Evolutionary conservation across 1,140 invertebrate genomes (phyloP).

Genomic region (Megalonaias nervosa): DNA sequence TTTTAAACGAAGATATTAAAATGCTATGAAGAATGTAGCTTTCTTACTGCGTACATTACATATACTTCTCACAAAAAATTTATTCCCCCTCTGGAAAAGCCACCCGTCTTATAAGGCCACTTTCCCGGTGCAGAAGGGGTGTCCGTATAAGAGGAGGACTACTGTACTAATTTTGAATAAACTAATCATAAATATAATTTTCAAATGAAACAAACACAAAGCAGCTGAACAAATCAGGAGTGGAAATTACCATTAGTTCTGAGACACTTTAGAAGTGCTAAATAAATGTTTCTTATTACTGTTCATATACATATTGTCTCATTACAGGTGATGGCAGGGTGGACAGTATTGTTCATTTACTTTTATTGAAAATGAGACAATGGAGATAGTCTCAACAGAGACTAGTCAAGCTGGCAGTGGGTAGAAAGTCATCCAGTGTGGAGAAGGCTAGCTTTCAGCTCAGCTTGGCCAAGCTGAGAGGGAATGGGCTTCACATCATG

Average conservation of each 20-base stretch:
- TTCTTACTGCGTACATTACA: too few species aligned
- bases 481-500: constrained; percentile 13
- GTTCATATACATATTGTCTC: neutral
- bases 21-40: too few species aligned
- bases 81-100: too few species aligned
- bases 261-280: neutral
- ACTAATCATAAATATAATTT: too few species aligned
- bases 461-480: constrained; percentile 7
- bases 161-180: too few species aligned
- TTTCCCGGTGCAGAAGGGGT: too few species aligned
- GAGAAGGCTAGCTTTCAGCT: constrained; percentile 28
- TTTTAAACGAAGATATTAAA: too few species aligned
- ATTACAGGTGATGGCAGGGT: constrained; percentile 40
- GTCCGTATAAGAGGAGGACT: too few species aligned
- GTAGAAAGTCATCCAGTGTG: neutral
- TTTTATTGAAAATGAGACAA: constrained; percentile 27
- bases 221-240: neutral
- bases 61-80: too few species aligned
- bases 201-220: neutral
- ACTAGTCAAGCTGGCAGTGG: constrained; percentile 27
- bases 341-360: constrained; percentile 42
- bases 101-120: too few species aligned
- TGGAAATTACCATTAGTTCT: neutral
- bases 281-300: neutral
- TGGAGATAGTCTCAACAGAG: constrained; percentile 16